These are phyloP conservation scores for Silvanus unidentatus DNA, from an alignment of 2,888 invertebrate species.

Conservation along the genomic window DNA sequence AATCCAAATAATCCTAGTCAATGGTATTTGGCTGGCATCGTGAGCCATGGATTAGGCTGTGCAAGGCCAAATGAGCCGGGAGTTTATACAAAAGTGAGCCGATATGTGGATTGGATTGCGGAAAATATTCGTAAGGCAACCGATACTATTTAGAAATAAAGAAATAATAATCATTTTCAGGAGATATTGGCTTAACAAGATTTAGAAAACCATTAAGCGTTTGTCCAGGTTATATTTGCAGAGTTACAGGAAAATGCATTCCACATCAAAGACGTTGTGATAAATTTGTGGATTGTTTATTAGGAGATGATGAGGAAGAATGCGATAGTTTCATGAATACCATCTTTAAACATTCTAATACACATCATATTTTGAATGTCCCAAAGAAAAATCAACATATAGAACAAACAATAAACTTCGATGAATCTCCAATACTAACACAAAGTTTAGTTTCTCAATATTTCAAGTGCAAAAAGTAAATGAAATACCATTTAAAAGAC, in stretches of 20 bases:
- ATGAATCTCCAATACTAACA: too few species aligned
- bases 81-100: constrained; percentile 72
- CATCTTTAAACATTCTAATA: constrained; percentile 20
- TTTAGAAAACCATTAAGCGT: constrained; percentile 19
- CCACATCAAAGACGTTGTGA: constrained; percentile 63
- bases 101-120: constrained; percentile 70
- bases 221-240: constrained; percentile 71
- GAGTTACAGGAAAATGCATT: constrained; percentile 61
- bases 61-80: constrained; percentile 74
- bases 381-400: background rate
- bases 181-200: too few species aligned
- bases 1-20: constrained; percentile 60
- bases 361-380: constrained; percentile 1
- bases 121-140: constrained; percentile 55
- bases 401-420: too few species aligned
- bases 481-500: too few species aligned
- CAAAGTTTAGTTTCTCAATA: too few species aligned
- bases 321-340: constrained; percentile 45
- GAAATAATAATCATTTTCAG: constrained; percentile 37
- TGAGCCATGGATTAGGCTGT: constrained; percentile 84
- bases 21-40: constrained; percentile 78
- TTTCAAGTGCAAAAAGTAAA: too few species aligned
- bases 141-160: background rate
- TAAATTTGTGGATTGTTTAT: constrained; percentile 66
- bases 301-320: constrained; percentile 73